A percentile compares a stretch with the other conserved stretches of the same genome.
Evolutionary conservation across 2,888 invertebrate genomes (phyloP).

Genomic region (Apantesis nais): DNA sequence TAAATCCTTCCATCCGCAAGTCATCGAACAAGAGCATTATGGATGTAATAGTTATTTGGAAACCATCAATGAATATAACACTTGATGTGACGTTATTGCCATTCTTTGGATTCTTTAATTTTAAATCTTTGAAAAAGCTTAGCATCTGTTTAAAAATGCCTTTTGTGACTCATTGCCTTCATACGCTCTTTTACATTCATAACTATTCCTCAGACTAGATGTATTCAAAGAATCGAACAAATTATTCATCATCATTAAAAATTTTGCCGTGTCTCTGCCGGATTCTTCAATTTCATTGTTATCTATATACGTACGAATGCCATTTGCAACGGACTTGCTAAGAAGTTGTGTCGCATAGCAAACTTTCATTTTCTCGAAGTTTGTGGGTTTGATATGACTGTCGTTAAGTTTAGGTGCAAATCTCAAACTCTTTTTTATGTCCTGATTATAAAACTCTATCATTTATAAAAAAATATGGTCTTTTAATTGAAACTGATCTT

Average conservation of each 20-base stretch:
- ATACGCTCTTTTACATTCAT: slow-evolving; percentile 16
- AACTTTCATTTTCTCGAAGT: slow-evolving; percentile 45
- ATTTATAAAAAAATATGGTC: slow-evolving; percentile 39
- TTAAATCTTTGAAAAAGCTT: slow-evolving; percentile 10
- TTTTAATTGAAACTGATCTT: neutral
- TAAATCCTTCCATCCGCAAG: slow-evolving; percentile 5
- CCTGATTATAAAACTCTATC: slow-evolving; percentile 38
- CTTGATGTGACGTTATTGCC: slow-evolving; percentile 2
- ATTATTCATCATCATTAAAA: slow-evolving; percentile 40
- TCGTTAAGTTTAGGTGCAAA: slow-evolving; percentile 46
- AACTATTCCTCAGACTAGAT: neutral
- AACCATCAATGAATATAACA: slow-evolving; percentile 15
- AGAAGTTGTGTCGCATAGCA: slow-evolving; percentile 45
- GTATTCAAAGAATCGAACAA: slow-evolving; percentile 22
- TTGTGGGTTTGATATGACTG: slow-evolving; percentile 46
- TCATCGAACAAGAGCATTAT: slow-evolving; percentile 20
- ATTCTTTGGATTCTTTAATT: slow-evolving; percentile 3
- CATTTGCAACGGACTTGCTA: slow-evolving; percentile 45
- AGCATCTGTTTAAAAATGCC: slow-evolving; percentile 15
- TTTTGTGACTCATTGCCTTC: slow-evolving; percentile 40
- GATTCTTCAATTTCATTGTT: slow-evolving; percentile 10
- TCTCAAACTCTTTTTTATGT: slow-evolving; percentile 34
- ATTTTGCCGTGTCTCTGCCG: slow-evolving; percentile 4
- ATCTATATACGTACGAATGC: slow-evolving; percentile 29
- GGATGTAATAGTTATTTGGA: slow-evolving; percentile 25